Evolutionary conservation across 2,797 vertebrate species (phyloP).

Genomic region (Prionace glauca): DNA sequence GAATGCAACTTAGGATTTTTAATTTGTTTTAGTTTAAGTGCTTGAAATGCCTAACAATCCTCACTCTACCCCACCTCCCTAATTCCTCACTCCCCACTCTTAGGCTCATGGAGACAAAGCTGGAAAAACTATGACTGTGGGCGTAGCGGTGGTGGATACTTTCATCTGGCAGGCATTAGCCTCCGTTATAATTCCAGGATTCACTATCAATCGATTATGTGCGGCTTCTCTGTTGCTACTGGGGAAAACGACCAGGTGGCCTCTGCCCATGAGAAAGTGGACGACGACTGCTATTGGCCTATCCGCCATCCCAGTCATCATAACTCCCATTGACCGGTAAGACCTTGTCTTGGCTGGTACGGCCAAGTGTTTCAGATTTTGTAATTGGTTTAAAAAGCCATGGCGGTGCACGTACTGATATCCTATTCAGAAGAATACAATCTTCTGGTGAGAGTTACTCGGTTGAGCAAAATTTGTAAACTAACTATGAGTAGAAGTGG

Average conservation of each 20-base stretch:
- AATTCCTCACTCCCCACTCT: background rate
- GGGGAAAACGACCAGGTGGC: conserved; percentile 72
- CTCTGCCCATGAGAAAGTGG: conserved; percentile 80
- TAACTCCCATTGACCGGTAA: conserved; percentile 90
- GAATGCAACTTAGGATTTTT: background rate
- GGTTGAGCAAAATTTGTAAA: background rate
- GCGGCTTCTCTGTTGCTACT: conserved; percentile 75
- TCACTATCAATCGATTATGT: conserved; percentile 92
- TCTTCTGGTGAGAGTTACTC: background rate
- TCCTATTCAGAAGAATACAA: background rate
- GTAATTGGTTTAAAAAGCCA: background rate
- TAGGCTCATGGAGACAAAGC: conserved; percentile 53
- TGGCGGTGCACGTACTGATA: background rate
- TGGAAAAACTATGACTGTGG: conserved; percentile 56
- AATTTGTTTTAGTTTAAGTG: background rate
- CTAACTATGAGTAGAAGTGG: background rate
- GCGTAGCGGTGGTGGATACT: conserved; percentile 79
- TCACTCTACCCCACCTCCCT: background rate
- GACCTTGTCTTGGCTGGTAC: conserved; percentile 36
- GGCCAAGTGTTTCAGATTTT: background rate
- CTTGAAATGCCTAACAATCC: background rate
- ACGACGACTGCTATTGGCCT: conserved; percentile 84
- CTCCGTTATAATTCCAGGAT: conserved; percentile 84
- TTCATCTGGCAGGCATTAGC: conserved; percentile 93
- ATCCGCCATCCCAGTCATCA: conserved; percentile 83